Percentiles rank a stretch among this genome's conserved stretches.
These are phyloP conservation scores for Atlantisia rogersi DNA, from an alignment of 2,113 vertebrate genomes.

Conservation along the genomic window DNA sequence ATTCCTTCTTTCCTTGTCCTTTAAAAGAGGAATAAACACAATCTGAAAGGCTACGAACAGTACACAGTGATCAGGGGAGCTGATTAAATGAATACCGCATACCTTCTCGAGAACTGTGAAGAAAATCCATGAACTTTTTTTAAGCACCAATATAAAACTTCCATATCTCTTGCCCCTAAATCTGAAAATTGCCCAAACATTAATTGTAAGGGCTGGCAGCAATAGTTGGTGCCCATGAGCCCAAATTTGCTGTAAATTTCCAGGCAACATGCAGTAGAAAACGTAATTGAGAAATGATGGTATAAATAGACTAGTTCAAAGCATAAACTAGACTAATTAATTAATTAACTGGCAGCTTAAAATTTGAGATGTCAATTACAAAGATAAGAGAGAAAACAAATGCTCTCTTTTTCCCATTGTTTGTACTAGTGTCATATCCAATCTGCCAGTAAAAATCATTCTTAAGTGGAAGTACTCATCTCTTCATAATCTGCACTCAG, in stretches of 20 bases:
- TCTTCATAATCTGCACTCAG: neutral
- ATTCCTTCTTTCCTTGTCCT: neutral
- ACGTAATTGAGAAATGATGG: neutral
- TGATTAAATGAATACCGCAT: neutral
- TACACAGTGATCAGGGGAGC: neutral
- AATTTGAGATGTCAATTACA: neutral
- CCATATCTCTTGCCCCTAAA: neutral
- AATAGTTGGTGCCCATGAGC: neutral
- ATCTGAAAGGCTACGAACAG: neutral
- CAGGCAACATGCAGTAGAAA: neutral
- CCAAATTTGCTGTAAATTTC: neutral
- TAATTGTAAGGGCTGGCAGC: neutral
- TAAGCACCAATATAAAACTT: neutral
- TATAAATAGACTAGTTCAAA: neutral
- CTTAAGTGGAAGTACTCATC: neutral
- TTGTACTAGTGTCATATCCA: neutral
- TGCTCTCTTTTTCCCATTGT: neutral
- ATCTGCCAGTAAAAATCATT: neutral
- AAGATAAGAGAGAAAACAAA: neutral
- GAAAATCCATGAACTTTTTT: neutral
- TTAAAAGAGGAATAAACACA: neutral
- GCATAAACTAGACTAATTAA: neutral
- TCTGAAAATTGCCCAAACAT: neutral
- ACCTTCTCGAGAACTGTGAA: neutral
- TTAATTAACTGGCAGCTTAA: neutral